These are phyloP conservation scores for Rhinolophus sinicus DNA, from an alignment of 2,113 vertebrate genomes.

Conservation along the genomic window DNA sequence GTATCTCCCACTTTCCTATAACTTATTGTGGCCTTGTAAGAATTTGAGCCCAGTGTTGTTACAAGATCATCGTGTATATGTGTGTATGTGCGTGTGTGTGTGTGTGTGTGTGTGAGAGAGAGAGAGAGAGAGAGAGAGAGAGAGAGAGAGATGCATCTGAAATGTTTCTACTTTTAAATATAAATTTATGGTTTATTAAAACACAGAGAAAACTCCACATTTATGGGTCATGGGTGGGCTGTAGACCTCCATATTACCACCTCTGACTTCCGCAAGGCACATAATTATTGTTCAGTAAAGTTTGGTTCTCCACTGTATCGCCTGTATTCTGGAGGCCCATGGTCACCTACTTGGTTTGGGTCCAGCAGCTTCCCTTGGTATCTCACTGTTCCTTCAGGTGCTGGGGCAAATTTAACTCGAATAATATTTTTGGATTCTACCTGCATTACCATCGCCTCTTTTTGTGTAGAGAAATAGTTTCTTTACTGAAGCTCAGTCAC, in stretches of 20 bases:
- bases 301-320: neutral
- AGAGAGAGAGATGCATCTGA: neutral
- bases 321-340: neutral
- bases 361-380: neutral
- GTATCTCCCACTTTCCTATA: neutral
- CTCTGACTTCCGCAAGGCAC: neutral
- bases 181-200: neutral
- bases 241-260: neutral
- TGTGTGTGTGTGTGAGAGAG: neutral
- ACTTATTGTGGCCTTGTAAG: neutral
- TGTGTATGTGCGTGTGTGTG: neutral
- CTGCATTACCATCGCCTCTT: neutral
- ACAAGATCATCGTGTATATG: neutral
- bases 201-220: neutral
- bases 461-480: constrained; percentile 57
- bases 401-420: neutral
- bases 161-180: neutral
- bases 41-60: neutral
- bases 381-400: neutral
- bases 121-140: too few species aligned
- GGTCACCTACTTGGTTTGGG: neutral
- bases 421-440: neutral
- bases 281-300: neutral
- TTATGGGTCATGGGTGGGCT: neutral
- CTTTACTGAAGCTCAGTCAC: constrained; percentile 63